Conservation (phyloP, 2,888 invertebrate genomes). For the Adineta ricciae region DNA sequence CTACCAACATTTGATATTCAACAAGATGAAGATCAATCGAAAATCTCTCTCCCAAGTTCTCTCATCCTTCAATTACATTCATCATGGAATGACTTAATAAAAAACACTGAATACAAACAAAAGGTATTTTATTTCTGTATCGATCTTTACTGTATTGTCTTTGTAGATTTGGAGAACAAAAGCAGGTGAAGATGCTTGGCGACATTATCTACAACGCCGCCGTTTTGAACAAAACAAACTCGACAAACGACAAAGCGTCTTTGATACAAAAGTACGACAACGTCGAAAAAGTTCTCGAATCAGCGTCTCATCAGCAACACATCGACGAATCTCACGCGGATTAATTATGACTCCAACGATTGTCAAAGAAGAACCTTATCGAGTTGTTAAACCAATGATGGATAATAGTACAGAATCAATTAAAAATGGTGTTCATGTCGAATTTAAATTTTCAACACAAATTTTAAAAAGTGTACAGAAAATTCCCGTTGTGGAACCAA, state of each 20-base stretch:
- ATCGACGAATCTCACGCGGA: neutral
- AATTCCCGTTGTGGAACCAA: neutral
- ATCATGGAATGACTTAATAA: neutral
- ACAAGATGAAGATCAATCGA: neutral
- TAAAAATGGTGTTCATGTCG: neutral
- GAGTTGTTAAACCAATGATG: neutral
- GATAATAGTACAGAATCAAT: neutral
- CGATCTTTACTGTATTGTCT: neutral
- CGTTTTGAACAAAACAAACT: neutral
- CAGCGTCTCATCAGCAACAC: neutral
- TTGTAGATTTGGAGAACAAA: neutral
- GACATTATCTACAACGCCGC: neutral
- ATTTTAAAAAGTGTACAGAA: neutral
- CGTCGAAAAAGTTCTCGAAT: neutral
- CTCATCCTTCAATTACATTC: neutral
- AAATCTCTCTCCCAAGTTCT: neutral
- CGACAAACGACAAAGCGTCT: neutral
- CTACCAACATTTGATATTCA: neutral
- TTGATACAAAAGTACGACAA: neutral
- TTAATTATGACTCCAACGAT: too few relatives aligned
- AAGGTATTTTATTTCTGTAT: neutral
- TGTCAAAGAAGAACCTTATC: neutral
- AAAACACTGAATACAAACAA: neutral
- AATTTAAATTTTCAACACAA: neutral
- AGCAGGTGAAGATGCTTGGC: neutral